phyloP scores from a whole-genome alignment of 2,113 vertebrate species.

The Eidolon helvum region DNA sequence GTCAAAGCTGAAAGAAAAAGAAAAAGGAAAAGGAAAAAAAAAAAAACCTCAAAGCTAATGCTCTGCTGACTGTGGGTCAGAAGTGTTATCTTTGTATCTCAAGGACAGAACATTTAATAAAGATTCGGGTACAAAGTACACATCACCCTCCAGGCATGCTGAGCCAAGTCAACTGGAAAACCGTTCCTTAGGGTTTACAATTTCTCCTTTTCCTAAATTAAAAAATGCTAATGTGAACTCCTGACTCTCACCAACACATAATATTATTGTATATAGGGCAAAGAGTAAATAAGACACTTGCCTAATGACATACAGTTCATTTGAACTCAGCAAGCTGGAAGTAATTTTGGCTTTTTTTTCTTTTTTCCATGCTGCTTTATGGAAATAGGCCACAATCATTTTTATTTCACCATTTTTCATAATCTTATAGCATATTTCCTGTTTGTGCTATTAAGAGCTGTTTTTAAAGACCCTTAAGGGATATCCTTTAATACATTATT shows the following conservation, averaged over 20 bases:
- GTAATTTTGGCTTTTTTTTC: slow-evolving; percentile 30
- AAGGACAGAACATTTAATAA: slow-evolving; percentile 42
- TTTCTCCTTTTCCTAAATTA: slow-evolving; percentile 55
- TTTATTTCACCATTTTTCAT: slow-evolving; percentile 53
- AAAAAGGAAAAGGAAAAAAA: background rate
- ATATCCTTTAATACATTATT: slow-evolving; percentile 57
- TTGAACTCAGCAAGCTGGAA: slow-evolving; percentile 52
- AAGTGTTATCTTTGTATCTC: slow-evolving; percentile 25
- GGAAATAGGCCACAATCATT: slow-evolving; percentile 56
- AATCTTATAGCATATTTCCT: slow-evolving; percentile 56
- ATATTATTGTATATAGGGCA: slow-evolving; percentile 51
- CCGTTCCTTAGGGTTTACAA: slow-evolving; percentile 9
- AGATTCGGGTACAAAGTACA: slow-evolving; percentile 5
- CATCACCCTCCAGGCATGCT: background rate
- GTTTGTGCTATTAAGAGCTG: slow-evolving; percentile 55
- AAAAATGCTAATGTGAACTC: slow-evolving; percentile 60
- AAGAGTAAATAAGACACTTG: slow-evolving; percentile 58
- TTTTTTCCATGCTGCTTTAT: background rate
- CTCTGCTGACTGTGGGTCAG: background rate
- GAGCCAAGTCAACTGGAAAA: slow-evolving; percentile 23
- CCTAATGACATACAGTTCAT: slow-evolving; percentile 59
- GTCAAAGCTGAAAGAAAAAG: background rate
- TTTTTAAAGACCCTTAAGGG: slow-evolving; percentile 70
- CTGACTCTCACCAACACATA: slow-evolving; percentile 5
- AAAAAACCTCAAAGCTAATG: background rate